A percentile compares a stretch with the other conserved stretches of the same genome.
Evolutionary conservation across 2,113 vertebrate species (phyloP).

Genomic region (Eublepharis macularius): DNA sequence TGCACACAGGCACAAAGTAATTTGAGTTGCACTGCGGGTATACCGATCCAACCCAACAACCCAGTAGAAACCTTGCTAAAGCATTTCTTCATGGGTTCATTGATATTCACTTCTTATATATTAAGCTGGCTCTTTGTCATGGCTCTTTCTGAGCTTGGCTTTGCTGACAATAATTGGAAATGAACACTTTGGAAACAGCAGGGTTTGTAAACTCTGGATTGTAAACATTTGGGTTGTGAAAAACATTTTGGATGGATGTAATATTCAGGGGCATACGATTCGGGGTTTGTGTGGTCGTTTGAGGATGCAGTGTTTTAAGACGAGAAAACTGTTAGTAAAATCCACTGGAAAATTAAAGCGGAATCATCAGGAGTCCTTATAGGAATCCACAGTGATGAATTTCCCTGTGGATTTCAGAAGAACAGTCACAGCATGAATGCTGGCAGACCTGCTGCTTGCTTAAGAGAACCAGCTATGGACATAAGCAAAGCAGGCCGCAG

Average conservation of each 20-base stretch:
- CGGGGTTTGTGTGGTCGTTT: background rate
- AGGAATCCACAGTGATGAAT: slow-evolving; percentile 1
- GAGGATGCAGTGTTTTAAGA: background rate
- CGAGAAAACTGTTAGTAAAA: background rate
- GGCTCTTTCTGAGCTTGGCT: background rate
- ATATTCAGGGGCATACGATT: background rate
- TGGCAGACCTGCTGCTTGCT: slow-evolving; percentile 5
- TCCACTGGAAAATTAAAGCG: background rate
- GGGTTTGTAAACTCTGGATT: background rate
- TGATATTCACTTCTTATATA: background rate
- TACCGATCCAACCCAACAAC: background rate
- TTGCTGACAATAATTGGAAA: background rate
- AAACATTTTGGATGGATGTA: background rate
- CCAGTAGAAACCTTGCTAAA: background rate
- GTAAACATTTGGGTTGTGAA: background rate
- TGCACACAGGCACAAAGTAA: background rate
- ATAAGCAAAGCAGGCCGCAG: background rate
- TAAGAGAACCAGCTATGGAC: background rate
- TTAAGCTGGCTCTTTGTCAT: background rate
- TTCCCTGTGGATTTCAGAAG: slow-evolving; percentile 13
- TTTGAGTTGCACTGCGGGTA: background rate
- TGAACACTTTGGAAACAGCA: background rate
- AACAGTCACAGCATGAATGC: slow-evolving; percentile 1
- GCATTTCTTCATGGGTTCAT: background rate
- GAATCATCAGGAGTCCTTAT: background rate